phyloP scores from a whole-genome alignment of 1,140 invertebrate species.

The Centruroides sculpturatus region DNA sequence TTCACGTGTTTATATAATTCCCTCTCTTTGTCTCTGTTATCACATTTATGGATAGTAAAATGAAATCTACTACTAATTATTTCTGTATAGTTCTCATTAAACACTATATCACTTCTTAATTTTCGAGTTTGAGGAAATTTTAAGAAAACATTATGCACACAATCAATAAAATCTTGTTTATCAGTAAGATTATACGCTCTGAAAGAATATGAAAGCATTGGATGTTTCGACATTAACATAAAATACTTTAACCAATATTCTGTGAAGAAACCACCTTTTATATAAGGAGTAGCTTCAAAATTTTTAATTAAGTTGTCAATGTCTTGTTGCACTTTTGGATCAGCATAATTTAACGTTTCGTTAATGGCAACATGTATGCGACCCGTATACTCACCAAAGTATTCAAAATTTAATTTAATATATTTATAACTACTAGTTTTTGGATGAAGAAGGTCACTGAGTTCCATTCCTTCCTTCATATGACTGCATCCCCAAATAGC shows the following conservation, averaged over 20 bases:
- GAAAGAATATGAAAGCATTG: constrained; percentile 42
- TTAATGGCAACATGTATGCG: constrained; percentile 71
- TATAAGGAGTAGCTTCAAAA: constrained; percentile 65
- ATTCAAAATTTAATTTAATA: constrained; percentile 72
- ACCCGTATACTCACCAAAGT: constrained; percentile 79
- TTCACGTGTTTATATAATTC: constrained; percentile 81
- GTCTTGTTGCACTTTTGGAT: constrained; percentile 54
- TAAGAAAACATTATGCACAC: constrained; percentile 45
- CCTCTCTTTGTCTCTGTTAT: constrained; percentile 77
- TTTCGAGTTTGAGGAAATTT: constrained; percentile 32
- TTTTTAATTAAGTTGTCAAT: constrained; percentile 61
- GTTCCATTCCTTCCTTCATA: constrained; percentile 74
- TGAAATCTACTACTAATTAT: constrained; percentile 71
- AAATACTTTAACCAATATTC: constrained; percentile 83
- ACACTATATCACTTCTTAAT: constrained; percentile 67
- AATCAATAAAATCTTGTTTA: constrained; percentile 55
- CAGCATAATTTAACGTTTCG: constrained; percentile 69
- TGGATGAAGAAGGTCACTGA: constrained; percentile 63
- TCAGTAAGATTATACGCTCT: constrained; percentile 53
- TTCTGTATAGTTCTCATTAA: constrained; percentile 51
- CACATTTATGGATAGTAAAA: constrained; percentile 72
- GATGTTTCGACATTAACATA: constrained; percentile 54
- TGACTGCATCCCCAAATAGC: constrained; percentile 74
- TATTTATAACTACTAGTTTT: constrained; percentile 80
- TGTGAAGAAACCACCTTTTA: constrained; percentile 50